Evolutionary conservation across 1,140 invertebrate species (phyloP).

Genomic region (Drepana arcuata): DNA sequence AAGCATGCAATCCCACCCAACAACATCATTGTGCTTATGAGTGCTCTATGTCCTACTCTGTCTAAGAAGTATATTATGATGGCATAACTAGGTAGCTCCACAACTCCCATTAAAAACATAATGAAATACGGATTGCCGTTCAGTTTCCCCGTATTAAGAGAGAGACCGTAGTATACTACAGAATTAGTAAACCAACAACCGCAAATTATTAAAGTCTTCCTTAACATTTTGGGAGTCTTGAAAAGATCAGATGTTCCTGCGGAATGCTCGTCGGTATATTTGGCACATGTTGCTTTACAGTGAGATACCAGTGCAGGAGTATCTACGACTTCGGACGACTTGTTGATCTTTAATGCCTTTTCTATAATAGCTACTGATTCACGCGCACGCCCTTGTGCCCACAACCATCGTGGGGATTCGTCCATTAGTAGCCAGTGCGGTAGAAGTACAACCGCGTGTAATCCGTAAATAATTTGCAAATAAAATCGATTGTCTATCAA

Average conservation of each 20-base stretch:
- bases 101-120: constrained; percentile 83
- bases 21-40: constrained; percentile 82
- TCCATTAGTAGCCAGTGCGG: constrained; percentile 87
- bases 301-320: constrained; percentile 75
- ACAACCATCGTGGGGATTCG: constrained; percentile 88
- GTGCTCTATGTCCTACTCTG: constrained; percentile 77
- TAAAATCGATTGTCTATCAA: constrained; percentile 82
- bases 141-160: constrained; percentile 83
- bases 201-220: constrained; percentile 84
- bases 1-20: constrained; percentile 81
- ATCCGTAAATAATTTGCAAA: constrained; percentile 84
- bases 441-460: constrained; percentile 80
- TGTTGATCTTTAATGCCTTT: constrained; percentile 81
- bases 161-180: constrained; percentile 88
- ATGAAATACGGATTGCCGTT: constrained; percentile 86
- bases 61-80: constrained; percentile 80
- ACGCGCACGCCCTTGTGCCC: constrained; percentile 79
- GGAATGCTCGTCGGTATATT: constrained; percentile 55
- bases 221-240: constrained; percentile 82
- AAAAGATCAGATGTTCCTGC: constrained; percentile 79
- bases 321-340: constrained; percentile 73
- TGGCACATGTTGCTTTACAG: constrained; percentile 65
- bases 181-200: constrained; percentile 91
- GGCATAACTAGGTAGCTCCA: constrained; percentile 87
- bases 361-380: constrained; percentile 81